Conservation (phyloP, 2,888 invertebrate genomes). For the Capitulum mitella region DNA sequence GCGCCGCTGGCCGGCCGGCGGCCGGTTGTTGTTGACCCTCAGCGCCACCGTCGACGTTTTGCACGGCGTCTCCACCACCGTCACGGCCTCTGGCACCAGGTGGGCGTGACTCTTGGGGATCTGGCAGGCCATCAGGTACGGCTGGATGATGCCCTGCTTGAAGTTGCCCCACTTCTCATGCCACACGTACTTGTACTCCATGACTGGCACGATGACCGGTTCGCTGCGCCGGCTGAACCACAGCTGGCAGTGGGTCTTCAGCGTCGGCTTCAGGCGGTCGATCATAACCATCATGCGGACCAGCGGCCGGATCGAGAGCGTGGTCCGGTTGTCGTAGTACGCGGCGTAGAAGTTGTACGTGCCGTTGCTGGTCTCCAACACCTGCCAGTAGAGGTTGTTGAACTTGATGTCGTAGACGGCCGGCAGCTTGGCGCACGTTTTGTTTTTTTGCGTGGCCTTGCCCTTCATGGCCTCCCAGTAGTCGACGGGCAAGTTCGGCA, state of each 20-base stretch:
- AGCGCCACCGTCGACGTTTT: slow-evolving; percentile 78
- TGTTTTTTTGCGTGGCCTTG: slow-evolving; percentile 59
- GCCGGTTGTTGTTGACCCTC: slow-evolving; percentile 70
- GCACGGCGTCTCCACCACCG: slow-evolving; percentile 74
- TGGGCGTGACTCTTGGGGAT: slow-evolving; percentile 56
- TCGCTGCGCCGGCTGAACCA: slow-evolving; percentile 80
- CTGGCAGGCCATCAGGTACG: slow-evolving; percentile 81
- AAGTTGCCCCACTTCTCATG: slow-evolving; percentile 91
- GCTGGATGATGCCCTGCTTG: slow-evolving; percentile 82
- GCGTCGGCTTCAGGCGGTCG: slow-evolving; percentile 74
- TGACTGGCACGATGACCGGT: slow-evolving; percentile 62
- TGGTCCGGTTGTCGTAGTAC: slow-evolving; percentile 71
- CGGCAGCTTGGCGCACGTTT: slow-evolving; percentile 74
- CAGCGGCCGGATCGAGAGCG: slow-evolving; percentile 62
- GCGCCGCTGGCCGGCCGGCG: slow-evolving; percentile 50
- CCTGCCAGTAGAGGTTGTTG: slow-evolving; percentile 91
- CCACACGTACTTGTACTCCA: slow-evolving; percentile 91
- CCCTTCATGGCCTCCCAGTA: slow-evolving; percentile 79
- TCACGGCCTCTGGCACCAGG: slow-evolving; percentile 71
- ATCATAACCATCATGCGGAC: slow-evolving; percentile 81
- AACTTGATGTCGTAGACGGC: slow-evolving; percentile 84
- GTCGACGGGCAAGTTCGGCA: slow-evolving; percentile 75
- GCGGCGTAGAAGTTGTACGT: slow-evolving; percentile 85
- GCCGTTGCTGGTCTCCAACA: slow-evolving; percentile 69
- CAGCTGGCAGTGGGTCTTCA: slow-evolving; percentile 75